Evolutionary conservation across 2,888 invertebrate genomes (phyloP).

Genomic region (Deroplatys truncata): DNA sequence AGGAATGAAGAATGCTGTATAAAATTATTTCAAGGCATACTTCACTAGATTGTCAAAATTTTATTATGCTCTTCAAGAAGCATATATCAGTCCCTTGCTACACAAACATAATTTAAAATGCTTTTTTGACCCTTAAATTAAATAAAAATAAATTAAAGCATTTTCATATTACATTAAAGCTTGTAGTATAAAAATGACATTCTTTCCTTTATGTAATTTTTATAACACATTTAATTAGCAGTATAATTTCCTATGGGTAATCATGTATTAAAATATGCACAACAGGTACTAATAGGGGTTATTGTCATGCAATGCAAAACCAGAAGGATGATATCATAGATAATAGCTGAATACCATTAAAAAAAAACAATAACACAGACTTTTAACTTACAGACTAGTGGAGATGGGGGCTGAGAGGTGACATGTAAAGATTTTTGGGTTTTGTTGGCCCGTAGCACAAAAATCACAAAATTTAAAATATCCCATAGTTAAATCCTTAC

Average conservation of each 20-base stretch:
- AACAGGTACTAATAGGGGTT: not conserved
- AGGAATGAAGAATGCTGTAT: not conserved
- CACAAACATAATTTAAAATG: not conserved
- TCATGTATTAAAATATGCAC: not conserved
- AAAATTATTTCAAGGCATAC: not conserved
- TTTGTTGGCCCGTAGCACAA: not conserved
- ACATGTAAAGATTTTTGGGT: not conserved
- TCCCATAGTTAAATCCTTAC: not conserved
- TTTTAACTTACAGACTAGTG: not conserved
- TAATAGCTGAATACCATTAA: not conserved
- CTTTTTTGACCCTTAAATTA: not conserved
- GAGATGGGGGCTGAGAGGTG: not conserved
- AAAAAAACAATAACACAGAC: not conserved
- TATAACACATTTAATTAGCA: not conserved
- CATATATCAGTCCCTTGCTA: not conserved
- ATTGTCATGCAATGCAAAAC: not conserved
- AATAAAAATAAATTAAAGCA: too few species aligned
- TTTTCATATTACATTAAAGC: not conserved
- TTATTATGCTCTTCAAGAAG: not conserved
- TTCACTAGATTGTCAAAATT: conserved; percentile 1
- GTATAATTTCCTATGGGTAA: not conserved
- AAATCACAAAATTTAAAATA: not conserved
- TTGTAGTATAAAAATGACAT: not conserved
- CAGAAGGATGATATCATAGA: not conserved
- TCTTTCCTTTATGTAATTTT: not conserved